Evolutionary conservation across 2,113 vertebrate species (phyloP), one percentile per base, ranked within the genome.

Genomic region (Illadopsis cleaveri): DNA sequence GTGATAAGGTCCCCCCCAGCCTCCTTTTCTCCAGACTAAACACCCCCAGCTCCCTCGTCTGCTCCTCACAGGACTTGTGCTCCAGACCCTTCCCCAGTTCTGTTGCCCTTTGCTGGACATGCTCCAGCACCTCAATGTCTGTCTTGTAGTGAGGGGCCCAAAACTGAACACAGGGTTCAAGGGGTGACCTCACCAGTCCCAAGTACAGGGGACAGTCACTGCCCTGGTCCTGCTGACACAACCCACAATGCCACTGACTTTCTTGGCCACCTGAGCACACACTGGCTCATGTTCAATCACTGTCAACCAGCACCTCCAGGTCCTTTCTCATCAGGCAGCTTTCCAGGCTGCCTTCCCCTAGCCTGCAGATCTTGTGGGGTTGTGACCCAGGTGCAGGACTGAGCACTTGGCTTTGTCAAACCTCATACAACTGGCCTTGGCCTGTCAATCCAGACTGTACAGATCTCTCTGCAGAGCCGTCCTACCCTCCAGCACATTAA

Each of bases 201-300:
- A 14, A 38, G 73, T 6, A 51, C 28, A 85, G 37, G 33, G 28
- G n/a, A 58, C 14, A 44, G 12, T 45, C 57, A 25, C 33, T 79
- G 53, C 7, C 20, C 66, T 72, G 57, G 28, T 71, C 58, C 65
- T 85, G 81, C 57, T 79, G 73, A 58, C 38, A 72, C 21, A 72
- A 38, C 3, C 17, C 58, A 79, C 6, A 8, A 40, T 31, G 21
- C 6, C 58, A 58, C 0, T 65, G 58, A 33, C 51, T 15, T 65
- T 31, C 51, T 23, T 35, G 58, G n/a, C 24, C 51, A 51, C 24
- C n/a, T 72, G 58, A 37, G 45, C 44, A 65, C 24, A 71, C 0
- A 0, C 7, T 57, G 37, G 8, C 8, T 38, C 50, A 22, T 11
- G 37, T 38, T 51, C 44, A 38, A 24, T 2, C 11, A 14, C 25